Percentiles rank a stretch among this genome's conserved stretches.
These are phyloP conservation scores for Phrynocephalus vlangalii DNA, from an alignment of 2,797 vertebrate genomes.

Conservation along the genomic window DNA sequence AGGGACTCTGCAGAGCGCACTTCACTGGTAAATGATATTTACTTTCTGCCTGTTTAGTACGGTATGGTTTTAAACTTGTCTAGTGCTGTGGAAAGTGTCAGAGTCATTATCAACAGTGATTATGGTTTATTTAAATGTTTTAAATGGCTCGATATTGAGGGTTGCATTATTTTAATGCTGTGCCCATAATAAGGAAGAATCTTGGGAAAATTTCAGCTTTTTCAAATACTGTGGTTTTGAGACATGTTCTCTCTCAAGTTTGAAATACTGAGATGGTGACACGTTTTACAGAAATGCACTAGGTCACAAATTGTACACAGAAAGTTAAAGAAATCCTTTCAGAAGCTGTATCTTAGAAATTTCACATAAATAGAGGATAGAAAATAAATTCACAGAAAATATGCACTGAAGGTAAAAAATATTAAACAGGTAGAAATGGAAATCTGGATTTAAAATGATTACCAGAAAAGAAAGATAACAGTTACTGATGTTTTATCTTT, in stretches of 20 bases:
- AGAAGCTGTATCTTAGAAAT: not conserved
- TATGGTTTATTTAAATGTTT: too few relatives aligned
- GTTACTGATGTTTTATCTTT: rapidly evolving
- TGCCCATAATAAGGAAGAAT: too few relatives aligned
- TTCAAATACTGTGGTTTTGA: not conserved
- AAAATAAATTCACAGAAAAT: not conserved
- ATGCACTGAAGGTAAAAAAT: too few relatives aligned
- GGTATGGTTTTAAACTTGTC: too few relatives aligned
- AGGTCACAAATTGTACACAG: not conserved
- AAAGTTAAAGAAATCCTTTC: not conserved
- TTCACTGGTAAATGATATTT: too few relatives aligned
- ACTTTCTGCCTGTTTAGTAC: too few relatives aligned
- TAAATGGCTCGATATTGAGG: too few relatives aligned
- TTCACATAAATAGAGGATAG: not conserved
- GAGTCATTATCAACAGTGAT: too few relatives aligned
- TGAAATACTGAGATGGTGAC: not conserved
- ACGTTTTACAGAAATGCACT: not conserved
- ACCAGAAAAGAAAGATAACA: not conserved
- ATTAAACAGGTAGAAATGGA: not conserved
- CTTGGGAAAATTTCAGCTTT: too few relatives aligned
- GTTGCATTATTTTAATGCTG: too few relatives aligned
- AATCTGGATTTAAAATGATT: not conserved
- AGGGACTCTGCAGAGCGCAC: too few relatives aligned
- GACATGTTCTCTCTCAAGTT: not conserved
- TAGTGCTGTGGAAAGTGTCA: not conserved